Evolutionary conservation across 2,888 invertebrate genomes (phyloP).

Genomic region (Muschampia plurimacula): DNA sequence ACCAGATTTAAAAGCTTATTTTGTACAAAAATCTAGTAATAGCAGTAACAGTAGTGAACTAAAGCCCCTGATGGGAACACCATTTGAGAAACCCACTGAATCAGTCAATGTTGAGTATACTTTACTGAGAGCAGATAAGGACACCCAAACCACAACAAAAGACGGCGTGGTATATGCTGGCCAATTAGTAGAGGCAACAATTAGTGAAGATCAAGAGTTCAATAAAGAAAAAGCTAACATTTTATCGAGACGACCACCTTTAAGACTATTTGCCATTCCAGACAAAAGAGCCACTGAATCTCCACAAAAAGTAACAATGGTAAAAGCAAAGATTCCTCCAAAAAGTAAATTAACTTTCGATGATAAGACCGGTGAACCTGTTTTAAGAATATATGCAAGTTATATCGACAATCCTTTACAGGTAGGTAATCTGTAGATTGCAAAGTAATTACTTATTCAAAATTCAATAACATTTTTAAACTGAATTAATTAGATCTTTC

Average conservation of each 20-base stretch:
- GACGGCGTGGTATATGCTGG: slow-evolving; percentile 73
- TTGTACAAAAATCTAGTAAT: slow-evolving; percentile 59
- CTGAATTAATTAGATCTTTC: no score
- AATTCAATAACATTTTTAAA: not conserved
- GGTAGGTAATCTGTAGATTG: slow-evolving; percentile 50
- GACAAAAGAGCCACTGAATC: slow-evolving; percentile 57
- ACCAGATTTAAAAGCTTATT: slow-evolving; percentile 56
- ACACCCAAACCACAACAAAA: slow-evolving; percentile 62
- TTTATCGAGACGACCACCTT: slow-evolving; percentile 66
- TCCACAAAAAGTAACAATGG: slow-evolving; percentile 60
- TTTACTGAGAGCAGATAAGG: slow-evolving; percentile 65
- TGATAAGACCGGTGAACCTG: slow-evolving; percentile 77
- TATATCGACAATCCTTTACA: slow-evolving; percentile 69
- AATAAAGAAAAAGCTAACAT: slow-evolving; percentile 68
- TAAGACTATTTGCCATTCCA: slow-evolving; percentile 64
- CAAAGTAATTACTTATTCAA: not conserved
- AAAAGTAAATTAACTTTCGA: slow-evolving; percentile 77
- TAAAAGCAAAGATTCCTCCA: slow-evolving; percentile 76
- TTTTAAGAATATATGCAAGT: slow-evolving; percentile 84
- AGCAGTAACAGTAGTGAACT: slow-evolving; percentile 61
- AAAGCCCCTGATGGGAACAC: slow-evolving; percentile 65
- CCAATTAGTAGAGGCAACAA: slow-evolving; percentile 76
- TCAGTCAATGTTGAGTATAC: slow-evolving; percentile 74
- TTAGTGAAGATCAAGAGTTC: slow-evolving; percentile 75
- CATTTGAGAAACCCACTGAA: slow-evolving; percentile 69